phyloP scores from a whole-genome alignment of 2,888 invertebrate genomes.

The Scaptodrosophila latifasciaeformis region DNA sequence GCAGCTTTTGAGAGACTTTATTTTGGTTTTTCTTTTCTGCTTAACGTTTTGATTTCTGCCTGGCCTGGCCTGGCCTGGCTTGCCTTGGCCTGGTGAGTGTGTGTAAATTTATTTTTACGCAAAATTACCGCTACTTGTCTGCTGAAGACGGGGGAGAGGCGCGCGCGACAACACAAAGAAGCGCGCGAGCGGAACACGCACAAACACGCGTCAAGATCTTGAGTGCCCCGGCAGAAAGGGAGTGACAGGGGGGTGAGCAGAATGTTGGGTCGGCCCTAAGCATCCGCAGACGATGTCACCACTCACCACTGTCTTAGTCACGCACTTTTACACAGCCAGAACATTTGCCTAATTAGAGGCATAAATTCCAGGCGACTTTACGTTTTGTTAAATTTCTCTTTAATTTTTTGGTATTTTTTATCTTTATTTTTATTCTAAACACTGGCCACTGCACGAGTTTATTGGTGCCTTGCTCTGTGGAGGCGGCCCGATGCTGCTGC shows the following conservation, averaged over 20 bases:
- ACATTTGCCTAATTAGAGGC: slow-evolving; percentile 25
- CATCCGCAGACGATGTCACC: too few relatives aligned
- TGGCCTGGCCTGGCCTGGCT: slow-evolving; percentile 2
- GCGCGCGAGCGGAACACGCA: neutral
- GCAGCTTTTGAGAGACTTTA: slow-evolving; percentile 20
- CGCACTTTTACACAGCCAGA: slow-evolving; percentile 14
- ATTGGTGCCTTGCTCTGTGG: neutral
- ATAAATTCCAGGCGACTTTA: slow-evolving; percentile 24
- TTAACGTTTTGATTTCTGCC: slow-evolving; percentile 26
- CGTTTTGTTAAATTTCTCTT: slow-evolving; percentile 5
- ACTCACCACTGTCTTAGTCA: neutral
- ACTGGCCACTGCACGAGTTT: neutral
- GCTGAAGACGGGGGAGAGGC: too few relatives aligned
- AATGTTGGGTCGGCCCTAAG: too few relatives aligned
- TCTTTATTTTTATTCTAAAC: neutral
- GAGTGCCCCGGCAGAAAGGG: too few relatives aligned
- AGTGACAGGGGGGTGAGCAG: too few relatives aligned
- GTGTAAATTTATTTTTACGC: slow-evolving; percentile 52
- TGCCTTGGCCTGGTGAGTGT: slow-evolving; percentile 21
- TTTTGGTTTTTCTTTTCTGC: slow-evolving; percentile 11
- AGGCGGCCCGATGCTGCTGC: slow-evolving; percentile 9
- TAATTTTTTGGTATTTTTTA: too few relatives aligned
- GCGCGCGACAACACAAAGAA: neutral
- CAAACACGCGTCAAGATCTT: too few relatives aligned
- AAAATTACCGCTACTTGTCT: slow-evolving; percentile 27